A percentile compares a stretch with the other conserved stretches of the same genome.
Evolutionary conservation across 2,888 invertebrate species (phyloP).

Genomic region (Ophioninae sp.): DNA sequence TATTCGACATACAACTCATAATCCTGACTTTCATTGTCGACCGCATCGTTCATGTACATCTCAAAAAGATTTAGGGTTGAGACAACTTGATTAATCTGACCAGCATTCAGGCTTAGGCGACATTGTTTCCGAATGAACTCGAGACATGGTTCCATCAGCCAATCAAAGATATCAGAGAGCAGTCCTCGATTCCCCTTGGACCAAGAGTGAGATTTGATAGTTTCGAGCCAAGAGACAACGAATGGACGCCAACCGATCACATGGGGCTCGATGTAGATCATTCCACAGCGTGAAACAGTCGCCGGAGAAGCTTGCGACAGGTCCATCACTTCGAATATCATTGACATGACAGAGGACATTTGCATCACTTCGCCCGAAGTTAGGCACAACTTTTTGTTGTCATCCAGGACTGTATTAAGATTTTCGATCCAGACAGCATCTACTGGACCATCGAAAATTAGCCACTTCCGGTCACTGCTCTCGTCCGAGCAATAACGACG

Average conservation of each 20-base stretch:
- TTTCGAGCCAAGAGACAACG: constrained; percentile 87
- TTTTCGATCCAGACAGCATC: constrained; percentile 96
- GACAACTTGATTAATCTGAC: constrained; percentile 87
- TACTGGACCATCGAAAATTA: constrained; percentile 95
- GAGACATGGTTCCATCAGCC: constrained; percentile 90
- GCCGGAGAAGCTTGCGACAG: constrained; percentile 92
- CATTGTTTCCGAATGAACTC: constrained; percentile 89
- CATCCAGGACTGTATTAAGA: constrained; percentile 94
- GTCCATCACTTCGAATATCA: constrained; percentile 95
- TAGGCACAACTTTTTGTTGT: constrained; percentile 93
- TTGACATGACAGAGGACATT: constrained; percentile 90
- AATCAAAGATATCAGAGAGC: constrained; percentile 86
- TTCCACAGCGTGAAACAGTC: constrained; percentile 93
- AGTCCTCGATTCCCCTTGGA: constrained; percentile 84
- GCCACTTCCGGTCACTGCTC: constrained; percentile 91
- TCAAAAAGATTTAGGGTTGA: constrained; percentile 89
- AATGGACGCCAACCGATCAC: constrained; percentile 92
- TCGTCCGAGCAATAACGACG: constrained; percentile 89
- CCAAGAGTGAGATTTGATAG: constrained; percentile 81
- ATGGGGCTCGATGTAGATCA: constrained; percentile 94
- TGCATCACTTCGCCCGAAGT: constrained; percentile 94
- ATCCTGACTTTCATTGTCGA: constrained; percentile 85
- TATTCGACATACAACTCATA: constrained; percentile 86
- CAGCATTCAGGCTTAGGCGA: constrained; percentile 85
- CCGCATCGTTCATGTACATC: constrained; percentile 89